Conservation (phyloP, 2,113 vertebrate species). For the Tachycineta bicolor region DNA sequence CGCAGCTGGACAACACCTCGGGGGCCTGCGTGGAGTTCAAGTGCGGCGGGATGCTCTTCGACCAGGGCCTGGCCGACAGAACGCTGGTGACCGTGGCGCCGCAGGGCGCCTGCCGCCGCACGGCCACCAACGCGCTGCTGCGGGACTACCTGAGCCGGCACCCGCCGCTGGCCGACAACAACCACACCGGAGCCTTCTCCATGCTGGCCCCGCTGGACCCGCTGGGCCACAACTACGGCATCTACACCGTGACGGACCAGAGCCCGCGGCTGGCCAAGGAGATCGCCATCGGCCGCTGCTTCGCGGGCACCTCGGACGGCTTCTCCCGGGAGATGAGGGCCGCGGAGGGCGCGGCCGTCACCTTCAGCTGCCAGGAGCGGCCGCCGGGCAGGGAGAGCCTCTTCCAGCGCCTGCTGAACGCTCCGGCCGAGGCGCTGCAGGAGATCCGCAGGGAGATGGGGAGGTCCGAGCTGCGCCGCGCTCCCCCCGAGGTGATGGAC, state of each 20-base stretch:
- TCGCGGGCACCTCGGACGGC: constrained; percentile 94
- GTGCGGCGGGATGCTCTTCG: constrained; percentile 95
- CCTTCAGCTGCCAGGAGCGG: constrained; percentile 88
- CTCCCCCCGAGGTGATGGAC: constrained; percentile 73
- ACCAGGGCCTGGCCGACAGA: constrained; percentile 85
- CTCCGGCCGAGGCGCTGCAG: constrained; percentile 79
- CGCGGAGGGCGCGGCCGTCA: constrained; percentile 82
- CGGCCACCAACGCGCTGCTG: constrained; percentile 81
- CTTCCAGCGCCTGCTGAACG: constrained; percentile 90
- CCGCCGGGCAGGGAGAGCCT: constrained; percentile 83
- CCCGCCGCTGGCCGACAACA: constrained; percentile 77
- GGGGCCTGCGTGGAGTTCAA: constrained; percentile 95
- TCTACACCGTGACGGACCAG: constrained; percentile 97
- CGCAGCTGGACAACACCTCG: constrained; percentile 73
- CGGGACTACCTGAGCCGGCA: constrained; percentile 90
- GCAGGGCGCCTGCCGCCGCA: constrained; percentile 88
- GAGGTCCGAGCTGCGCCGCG: constrained; percentile 70
- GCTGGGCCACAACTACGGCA: constrained; percentile 96
- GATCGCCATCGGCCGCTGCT: constrained; percentile 96
- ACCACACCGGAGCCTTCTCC: constrained; percentile 81
- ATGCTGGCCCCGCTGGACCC: constrained; percentile 94
- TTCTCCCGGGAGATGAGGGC: constrained; percentile 95
- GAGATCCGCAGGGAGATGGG: constrained; percentile 92
- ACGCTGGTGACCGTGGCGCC: constrained; percentile 87
- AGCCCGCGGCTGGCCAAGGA: constrained; percentile 94